Percentiles rank a stretch among this genome's conserved stretches.
Conservation (phyloP, 2,797 vertebrate genomes). For the Oreonectes daqikongensis region DNA sequence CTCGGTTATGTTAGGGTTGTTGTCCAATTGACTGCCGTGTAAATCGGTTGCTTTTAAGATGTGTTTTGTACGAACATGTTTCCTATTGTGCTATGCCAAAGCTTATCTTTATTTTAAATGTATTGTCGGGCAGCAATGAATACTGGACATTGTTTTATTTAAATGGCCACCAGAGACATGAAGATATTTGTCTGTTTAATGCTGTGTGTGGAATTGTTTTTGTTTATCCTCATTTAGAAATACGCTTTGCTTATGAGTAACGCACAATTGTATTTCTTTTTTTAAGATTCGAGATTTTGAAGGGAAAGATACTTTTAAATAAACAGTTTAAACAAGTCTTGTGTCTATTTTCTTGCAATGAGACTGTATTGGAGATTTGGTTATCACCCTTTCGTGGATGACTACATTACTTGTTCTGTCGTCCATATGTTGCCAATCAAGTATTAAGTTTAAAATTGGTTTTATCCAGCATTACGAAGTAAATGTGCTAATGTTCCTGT, state of each 20-base stretch:
- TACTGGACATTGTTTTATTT: conserved; percentile 13
- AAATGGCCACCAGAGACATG: neutral
- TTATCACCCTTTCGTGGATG: too few species aligned
- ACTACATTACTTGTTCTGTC: too few species aligned
- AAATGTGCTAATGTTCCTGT: too few species aligned
- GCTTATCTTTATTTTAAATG: conserved; percentile 34
- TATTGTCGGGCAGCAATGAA: conserved; percentile 26
- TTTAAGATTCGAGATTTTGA: conserved; percentile 65
- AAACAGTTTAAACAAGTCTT: conserved; percentile 52
- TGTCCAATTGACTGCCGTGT: conserved; percentile 8
- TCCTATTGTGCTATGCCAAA: conserved; percentile 63
- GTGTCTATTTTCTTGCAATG: neutral
- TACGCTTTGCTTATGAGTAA: conserved; percentile 57
- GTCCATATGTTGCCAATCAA: too few species aligned
- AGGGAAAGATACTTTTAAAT: conserved; percentile 70
- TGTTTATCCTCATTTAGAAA: conserved; percentile 35
- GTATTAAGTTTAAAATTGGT: too few species aligned
- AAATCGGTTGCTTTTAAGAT: conserved; percentile 45
- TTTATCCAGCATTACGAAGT: too few species aligned
- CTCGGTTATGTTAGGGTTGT: neutral
- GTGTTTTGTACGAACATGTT: conserved; percentile 52
- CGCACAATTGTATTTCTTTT: conserved; percentile 51
- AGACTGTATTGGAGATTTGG: neutral
- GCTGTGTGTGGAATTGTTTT: neutral
- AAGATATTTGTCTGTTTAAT: conserved; percentile 8